Conservation (phyloP, 1,140 invertebrate genomes). For the Drosophila ohnishii region DNA sequence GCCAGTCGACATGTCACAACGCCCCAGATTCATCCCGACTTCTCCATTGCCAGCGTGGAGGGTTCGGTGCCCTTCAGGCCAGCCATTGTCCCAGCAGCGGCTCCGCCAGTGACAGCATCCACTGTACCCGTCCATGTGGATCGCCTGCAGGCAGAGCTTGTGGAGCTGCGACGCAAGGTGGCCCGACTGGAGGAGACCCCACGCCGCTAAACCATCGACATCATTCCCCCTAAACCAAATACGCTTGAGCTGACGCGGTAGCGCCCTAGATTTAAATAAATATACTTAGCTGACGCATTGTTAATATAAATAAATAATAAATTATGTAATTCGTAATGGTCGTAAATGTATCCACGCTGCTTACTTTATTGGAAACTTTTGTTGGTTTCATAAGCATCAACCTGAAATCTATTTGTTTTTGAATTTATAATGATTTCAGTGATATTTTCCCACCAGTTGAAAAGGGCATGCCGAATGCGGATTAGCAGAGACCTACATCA, state of each 20-base stretch:
- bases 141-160: constrained; percentile 54
- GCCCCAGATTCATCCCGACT: constrained; percentile 63
- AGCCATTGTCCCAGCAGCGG: neutral
- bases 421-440: neutral
- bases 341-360: neutral
- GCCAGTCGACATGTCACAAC: constrained; percentile 43
- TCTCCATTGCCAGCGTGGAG: constrained; percentile 65
- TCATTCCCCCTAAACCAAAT: neutral
- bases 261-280: neutral
- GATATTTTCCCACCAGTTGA: neutral
- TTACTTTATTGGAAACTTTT: neutral
- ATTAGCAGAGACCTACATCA: constrained; percentile 7
- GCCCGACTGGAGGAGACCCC: constrained; percentile 17
- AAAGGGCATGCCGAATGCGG: constrained; percentile 7
- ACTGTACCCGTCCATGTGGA: neutral
- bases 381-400: neutral
- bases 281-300: constrained; percentile 3
- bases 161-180: constrained; percentile 44
- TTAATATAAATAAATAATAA: constrained; percentile 10
- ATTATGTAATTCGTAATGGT: constrained; percentile 2
- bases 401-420: neutral
- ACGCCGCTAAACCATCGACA: constrained; percentile 7
- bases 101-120: neutral
- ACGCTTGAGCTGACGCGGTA: neutral
- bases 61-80: constrained; percentile 21